These are phyloP conservation scores for Hystrix cristata DNA, from an alignment of 2,113 vertebrate species.

Conservation along the genomic window DNA sequence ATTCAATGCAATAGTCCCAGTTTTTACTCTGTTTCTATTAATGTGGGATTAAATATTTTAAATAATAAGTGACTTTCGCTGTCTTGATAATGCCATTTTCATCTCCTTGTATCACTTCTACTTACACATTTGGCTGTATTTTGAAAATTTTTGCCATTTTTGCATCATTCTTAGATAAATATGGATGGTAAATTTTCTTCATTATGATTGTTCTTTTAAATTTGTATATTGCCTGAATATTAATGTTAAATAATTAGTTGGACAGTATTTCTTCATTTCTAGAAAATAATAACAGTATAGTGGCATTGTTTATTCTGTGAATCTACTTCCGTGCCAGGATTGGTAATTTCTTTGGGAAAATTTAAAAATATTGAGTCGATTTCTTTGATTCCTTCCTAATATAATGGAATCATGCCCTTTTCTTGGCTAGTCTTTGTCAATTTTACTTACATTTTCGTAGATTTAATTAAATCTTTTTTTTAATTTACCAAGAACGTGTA, in stretches of 20 bases:
- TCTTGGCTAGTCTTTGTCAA: background rate
- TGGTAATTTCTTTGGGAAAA: background rate
- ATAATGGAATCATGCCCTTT: background rate
- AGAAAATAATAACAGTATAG: background rate
- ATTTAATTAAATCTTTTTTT: background rate
- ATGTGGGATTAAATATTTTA: background rate
- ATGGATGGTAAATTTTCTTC: background rate
- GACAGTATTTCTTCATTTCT: background rate
- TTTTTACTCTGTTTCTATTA: background rate
- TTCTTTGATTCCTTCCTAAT: background rate
- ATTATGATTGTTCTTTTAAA: background rate
- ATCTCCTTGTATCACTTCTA: background rate
- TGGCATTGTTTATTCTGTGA: background rate
- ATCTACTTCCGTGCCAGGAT: background rate
- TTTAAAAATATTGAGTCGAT: background rate
- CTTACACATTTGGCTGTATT: background rate
- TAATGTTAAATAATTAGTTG: background rate
- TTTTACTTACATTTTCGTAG: background rate
- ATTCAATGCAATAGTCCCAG: background rate
- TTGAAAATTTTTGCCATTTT: background rate
- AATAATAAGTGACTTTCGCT: background rate
- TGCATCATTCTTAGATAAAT: background rate
- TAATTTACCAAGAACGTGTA: too few relatives aligned
- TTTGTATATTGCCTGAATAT: slow-evolving; percentile 9
- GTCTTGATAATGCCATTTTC: background rate